phyloP scores from a whole-genome alignment of 2,888 invertebrate species.

The Aporophyla lueneburgensis region DNA sequence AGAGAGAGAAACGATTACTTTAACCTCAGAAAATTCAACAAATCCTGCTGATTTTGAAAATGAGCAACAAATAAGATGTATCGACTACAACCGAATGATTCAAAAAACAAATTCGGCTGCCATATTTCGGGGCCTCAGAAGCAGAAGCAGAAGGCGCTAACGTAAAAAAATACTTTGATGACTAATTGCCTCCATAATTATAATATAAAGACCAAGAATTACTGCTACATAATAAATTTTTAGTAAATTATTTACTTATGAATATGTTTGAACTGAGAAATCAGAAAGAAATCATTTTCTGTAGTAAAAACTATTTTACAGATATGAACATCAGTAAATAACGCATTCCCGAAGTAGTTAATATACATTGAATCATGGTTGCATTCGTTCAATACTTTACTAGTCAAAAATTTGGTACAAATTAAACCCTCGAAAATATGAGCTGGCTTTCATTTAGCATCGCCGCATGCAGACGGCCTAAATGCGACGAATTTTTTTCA shows the following conservation, averaged over 20 bases:
- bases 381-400: not conserved
- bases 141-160: not conserved
- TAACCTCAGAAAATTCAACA: slow-evolving; percentile 19
- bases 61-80: slow-evolving; percentile 71
- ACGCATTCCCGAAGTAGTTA: not conserved
- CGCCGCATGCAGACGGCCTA: slow-evolving; percentile 64
- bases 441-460: slow-evolving; percentile 54
- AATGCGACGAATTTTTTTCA: slow-evolving; percentile 75
- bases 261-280: not conserved
- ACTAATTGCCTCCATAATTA: not conserved
- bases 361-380: not conserved
- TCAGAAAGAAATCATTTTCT: not conserved
- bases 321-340: not conserved
- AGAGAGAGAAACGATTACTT: no score
- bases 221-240: not conserved
- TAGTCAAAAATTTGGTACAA: slow-evolving; percentile 32
- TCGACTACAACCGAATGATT: not conserved
- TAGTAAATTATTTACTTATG: no score
- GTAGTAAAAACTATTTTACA: not conserved
- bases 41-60: slow-evolving; percentile 73
- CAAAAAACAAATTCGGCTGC: no score
- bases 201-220: not conserved
- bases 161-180: not conserved
- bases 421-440: slow-evolving; percentile 50
- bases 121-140: no score